Conservation (phyloP, 2,113 vertebrate species). For the Haliaeetus leucogaster region DNA sequence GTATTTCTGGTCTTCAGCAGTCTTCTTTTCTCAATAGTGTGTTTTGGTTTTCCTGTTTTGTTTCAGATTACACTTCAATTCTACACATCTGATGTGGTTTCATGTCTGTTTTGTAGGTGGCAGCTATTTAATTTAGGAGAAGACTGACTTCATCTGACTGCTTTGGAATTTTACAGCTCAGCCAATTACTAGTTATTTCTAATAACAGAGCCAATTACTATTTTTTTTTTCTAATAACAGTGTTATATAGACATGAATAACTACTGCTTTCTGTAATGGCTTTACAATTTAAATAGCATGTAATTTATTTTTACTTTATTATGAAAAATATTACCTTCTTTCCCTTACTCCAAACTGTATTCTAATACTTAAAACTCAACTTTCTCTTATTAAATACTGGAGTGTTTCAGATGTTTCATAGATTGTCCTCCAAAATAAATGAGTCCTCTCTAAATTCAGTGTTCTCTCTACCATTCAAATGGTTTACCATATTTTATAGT, state of each 20-base stretch:
- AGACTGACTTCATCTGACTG: slow-evolving; percentile 20
- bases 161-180: slow-evolving; percentile 15
- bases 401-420: not conserved
- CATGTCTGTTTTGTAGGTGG: slow-evolving; percentile 2
- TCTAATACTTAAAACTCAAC: not conserved
- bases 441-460: not conserved
- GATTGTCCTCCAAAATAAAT: not conserved
- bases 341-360: not conserved
- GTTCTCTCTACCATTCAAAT: not conserved
- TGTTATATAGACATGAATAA: not conserved
- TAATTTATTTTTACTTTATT: not conserved
- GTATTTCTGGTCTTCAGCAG: not conserved
- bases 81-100: not conserved
- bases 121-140: slow-evolving; percentile 31
- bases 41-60: not conserved
- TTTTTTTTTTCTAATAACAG: not conserved
- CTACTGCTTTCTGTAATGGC: not conserved
- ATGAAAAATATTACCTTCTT: not conserved
- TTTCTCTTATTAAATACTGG: not conserved
- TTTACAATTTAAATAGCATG: not conserved
- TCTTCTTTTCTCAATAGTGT: not conserved
- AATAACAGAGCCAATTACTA: not conserved
- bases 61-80: slow-evolving; percentile 20
- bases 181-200: not conserved
- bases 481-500: not conserved